Percentiles rank a stretch among this genome's conserved stretches.
Evolutionary conservation across 2,797 vertebrate genomes (phyloP).

Genomic region (Lepilemur ruficaudatus): DNA sequence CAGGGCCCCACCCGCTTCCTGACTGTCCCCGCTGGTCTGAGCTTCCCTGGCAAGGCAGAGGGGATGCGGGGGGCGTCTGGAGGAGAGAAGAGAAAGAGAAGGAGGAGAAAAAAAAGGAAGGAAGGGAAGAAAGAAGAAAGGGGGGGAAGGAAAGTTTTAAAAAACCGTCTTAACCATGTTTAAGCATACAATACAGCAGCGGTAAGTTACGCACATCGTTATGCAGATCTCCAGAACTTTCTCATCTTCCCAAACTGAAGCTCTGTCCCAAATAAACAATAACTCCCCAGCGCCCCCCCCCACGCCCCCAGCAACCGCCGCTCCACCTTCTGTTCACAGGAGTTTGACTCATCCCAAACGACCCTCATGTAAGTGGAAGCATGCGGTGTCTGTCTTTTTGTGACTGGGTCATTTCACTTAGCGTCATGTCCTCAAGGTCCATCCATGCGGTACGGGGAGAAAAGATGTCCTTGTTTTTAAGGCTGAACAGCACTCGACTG

Average conservation of each 20-base stretch:
- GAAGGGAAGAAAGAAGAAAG: too few relatives aligned
- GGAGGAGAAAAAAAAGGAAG: too few relatives aligned
- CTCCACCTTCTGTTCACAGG: neutral
- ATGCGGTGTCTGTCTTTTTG: fast-evolving
- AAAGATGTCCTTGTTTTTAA: neutral
- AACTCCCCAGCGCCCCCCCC: too few relatives aligned
- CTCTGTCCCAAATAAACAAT: neutral
- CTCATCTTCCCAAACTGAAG: neutral
- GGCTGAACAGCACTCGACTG: fast-evolving
- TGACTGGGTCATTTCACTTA: fast-evolving
- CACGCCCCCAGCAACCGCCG: neutral
- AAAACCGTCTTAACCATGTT: neutral
- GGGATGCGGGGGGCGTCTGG: neutral
- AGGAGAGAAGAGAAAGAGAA: too few relatives aligned
- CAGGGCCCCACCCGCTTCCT: too few relatives aligned
- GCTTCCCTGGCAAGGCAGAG: neutral
- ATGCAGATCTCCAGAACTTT: neutral
- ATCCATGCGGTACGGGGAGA: fast-evolving
- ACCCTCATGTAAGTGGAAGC: fast-evolving
- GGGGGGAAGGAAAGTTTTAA: neutral
- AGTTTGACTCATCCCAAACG: neutral
- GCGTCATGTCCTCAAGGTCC: fast-evolving
- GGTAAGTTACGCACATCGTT: fast-evolving
- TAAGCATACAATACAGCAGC: fast-evolving
- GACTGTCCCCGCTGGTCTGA: too few relatives aligned